Evolutionary conservation across 2,113 vertebrate genomes (phyloP), one percentile per base, ranked within the genome.

Genomic region (Amazona guildingii): DNA sequence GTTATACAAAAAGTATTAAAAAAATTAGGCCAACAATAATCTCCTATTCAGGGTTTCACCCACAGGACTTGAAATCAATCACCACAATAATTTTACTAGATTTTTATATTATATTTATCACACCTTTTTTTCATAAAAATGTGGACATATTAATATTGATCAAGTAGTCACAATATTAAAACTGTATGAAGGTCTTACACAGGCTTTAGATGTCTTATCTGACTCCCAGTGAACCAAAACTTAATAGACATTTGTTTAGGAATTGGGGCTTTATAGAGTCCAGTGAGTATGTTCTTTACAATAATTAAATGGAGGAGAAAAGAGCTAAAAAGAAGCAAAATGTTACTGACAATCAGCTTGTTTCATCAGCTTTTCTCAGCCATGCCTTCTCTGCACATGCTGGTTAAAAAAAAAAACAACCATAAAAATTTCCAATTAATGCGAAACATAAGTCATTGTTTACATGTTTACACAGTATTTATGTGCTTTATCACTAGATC

Each of bases 361-460:
- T 88, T 79, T 63, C 66, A 88, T 28, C 31, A 63, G 13, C 57
- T 57, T 84, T 82, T 72, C 37, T 13, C 67, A 90, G 62, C 54
- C 16, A 14, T 37, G 8, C 20, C 59, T 82, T 83, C n/a, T 83
- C 76, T 91, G 29, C 57, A 61, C 29, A 63, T 29, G 6, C 6
- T 59, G 61, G 83, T 70, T 52, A 54, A 10, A 86, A 84, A 37
- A 37, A 37, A 83, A 43, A 51, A 76, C n/a, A 55, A 39, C 6
- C 23, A 29, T 64, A 66, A 35, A 3, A 3, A 5, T 81, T 75
- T 87, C 59, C 48, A 91, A 76, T 13, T 15, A 81, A 66, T 35
- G 44, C 44, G n/a, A 82, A 94, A 63, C 43, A 82, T 96, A 89
- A 92, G 68, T 88, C 75, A 97, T 48, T 88, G 70, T 69, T 94